Evolutionary conservation across 2,797 vertebrate genomes (phyloP), one percentile per base, ranked within the genome.

Genomic region (Chelmon rostratus): DNA sequence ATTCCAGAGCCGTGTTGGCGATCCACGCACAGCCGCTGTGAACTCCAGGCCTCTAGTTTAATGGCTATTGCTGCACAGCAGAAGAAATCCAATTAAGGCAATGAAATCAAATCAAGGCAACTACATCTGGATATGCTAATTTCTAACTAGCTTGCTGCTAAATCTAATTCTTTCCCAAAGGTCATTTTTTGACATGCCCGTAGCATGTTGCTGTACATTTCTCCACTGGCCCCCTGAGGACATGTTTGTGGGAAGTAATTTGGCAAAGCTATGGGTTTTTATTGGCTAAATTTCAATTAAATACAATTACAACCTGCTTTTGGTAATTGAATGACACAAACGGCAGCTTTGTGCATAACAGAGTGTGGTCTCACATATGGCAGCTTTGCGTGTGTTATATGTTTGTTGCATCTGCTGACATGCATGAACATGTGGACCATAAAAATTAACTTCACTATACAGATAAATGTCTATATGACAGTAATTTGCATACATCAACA

Each of bases 61-160:
- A 92, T 87, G 71, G 78, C 86, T 66, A 47, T 63, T 42, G 67
- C 87, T 72, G 68, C 72, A 46, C 62, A 68, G 86, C 81, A 90
- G 73, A 90, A 85, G 85, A 93, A 91, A 92, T 90, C 91, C 92
- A 95, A 95, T 96, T 94, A 94, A 91, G 76, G 74, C 90, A 85
- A 89, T 88, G 87, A 84, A 95, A 95, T 94, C 74, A 92, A 93
- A 94, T 88, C 78, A 91, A 83, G 76, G 74, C 57, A 38, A 85
- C 86, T 89, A 88, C 85, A 93, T 94, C 94, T 94, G 92, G 85
- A 89, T 92, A 93, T 94, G 94, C 76, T 86, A 93, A 95, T 94
- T 85, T 76, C 47, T 73, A 82, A 86, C 87, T 71, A 71, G 63
- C 82, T 79, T 86, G 87, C 67, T 50, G 80, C 86, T 87, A 74